Evolutionary conservation across 2,888 invertebrate genomes (phyloP).

Genomic region (Lepidocyrtoides sp.): DNA sequence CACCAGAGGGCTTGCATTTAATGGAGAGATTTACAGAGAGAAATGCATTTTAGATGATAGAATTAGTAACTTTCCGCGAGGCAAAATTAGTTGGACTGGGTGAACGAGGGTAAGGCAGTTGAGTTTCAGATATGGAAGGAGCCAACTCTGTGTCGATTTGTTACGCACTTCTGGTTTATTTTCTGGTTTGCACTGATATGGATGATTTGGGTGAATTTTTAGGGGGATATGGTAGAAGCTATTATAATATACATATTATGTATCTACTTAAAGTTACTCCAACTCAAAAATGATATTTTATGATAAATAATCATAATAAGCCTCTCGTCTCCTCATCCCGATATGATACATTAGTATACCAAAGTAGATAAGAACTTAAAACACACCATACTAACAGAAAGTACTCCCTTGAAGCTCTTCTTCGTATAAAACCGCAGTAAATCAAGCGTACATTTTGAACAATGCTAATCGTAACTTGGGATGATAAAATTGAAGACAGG

Average conservation of each 20-base stretch:
- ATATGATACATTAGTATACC: conserved; percentile 12
- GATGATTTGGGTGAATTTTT: conserved; percentile 44
- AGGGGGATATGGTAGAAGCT: background rate
- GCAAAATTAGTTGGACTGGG: background rate
- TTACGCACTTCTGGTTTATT: conserved; percentile 67
- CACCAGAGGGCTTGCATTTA: conserved; percentile 72
- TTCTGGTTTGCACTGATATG: conserved; percentile 42
- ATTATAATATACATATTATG: no score
- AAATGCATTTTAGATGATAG: conserved; percentile 72
- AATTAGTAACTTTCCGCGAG: conserved; percentile 67
- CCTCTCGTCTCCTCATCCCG: conserved; percentile 6
- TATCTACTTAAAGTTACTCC: background rate
- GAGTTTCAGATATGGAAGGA: background rate
- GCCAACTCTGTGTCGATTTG: conserved; percentile 52
- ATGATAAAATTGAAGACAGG: background rate
- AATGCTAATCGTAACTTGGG: conserved; percentile 1
- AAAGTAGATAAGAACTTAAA: background rate
- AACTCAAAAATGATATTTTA: conserved; percentile 51
- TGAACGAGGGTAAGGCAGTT: background rate
- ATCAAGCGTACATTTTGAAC: conserved; percentile 58
- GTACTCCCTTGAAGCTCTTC: conserved; percentile 22
- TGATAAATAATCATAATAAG: conserved; percentile 45
- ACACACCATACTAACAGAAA: background rate
- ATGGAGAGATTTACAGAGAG: conserved; percentile 70
- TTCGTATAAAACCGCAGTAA: conserved; percentile 73